Conservation (phyloP, 2,888 invertebrate species). For the Chaetoderma sp. region DNA sequence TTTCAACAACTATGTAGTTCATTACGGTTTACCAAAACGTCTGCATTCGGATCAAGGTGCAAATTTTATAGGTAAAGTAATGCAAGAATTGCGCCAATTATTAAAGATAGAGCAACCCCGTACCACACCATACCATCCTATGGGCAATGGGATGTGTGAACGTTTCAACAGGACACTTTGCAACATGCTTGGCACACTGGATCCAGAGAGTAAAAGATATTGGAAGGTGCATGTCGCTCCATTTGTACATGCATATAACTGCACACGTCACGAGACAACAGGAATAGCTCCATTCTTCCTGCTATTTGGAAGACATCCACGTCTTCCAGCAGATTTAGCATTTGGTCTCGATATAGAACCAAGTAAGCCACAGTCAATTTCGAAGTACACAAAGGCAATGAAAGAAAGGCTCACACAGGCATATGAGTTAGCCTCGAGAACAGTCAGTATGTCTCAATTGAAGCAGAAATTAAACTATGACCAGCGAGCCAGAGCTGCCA, state of each 20-base stretch:
- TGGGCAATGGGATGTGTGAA: too few relatives aligned
- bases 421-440: slow-evolving; percentile 6
- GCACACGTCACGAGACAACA: slow-evolving; percentile 15
- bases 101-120: slow-evolving; percentile 8
- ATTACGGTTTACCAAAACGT: slow-evolving; percentile 22
- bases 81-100: slow-evolving; percentile 15
- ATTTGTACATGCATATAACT: slow-evolving; percentile 20
- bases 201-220: neutral
- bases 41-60: slow-evolving; percentile 12
- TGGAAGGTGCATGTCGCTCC: slow-evolving; percentile 16
- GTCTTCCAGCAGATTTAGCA: slow-evolving; percentile 28
- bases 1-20: slow-evolving; percentile 15
- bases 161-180: slow-evolving; percentile 17
- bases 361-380: too few relatives aligned
- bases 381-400: slow-evolving; percentile 15
- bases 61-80: slow-evolving; percentile 13
- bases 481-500: slow-evolving; percentile 15
- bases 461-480: slow-evolving; percentile 22
- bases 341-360: slow-evolving; percentile 18
- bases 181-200: slow-evolving; percentile 13
- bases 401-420: neutral
- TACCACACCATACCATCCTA: too few relatives aligned
- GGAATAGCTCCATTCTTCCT: slow-evolving; percentile 19
- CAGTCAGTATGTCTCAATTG: neutral
- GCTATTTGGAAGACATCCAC: slow-evolving; percentile 31